These are phyloP conservation scores for Hypomecis atomaria DNA, from an alignment of 2,888 invertebrate species.

Conservation along the genomic window DNA sequence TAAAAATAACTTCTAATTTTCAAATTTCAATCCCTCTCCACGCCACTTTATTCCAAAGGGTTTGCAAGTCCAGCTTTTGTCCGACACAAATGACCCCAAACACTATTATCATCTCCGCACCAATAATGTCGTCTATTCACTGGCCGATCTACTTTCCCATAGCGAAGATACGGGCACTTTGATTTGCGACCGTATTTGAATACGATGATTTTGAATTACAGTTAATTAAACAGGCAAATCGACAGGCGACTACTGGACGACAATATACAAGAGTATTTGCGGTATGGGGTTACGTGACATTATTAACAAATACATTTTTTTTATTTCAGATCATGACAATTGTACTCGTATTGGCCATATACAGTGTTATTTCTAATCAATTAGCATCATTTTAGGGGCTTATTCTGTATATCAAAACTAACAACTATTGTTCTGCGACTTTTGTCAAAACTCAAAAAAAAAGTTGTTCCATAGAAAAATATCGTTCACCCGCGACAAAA, in stretches of 20 bases:
- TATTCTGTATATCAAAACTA: no score
- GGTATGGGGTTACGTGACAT: no score
- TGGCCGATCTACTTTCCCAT: constrained; percentile 74
- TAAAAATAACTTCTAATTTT: not conserved
- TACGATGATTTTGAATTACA: constrained; percentile 73
- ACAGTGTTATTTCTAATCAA: no score
- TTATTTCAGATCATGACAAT: no score
- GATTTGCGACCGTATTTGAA: constrained; percentile 77
- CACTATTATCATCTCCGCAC: constrained; percentile 4
- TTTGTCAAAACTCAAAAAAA: no score
- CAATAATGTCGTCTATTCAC: constrained; percentile 75
- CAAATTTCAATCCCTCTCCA: constrained; percentile 47
- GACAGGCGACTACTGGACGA: constrained; percentile 44
- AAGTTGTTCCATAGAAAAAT: no score
- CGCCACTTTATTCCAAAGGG: constrained; percentile 57
- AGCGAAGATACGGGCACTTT: constrained; percentile 79
- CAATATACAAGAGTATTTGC: constrained; percentile 23
- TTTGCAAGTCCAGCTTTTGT: constrained; percentile 71
- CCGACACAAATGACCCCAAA: constrained; percentile 78
- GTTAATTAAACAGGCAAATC: constrained; percentile 70
- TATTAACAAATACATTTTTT: no score
- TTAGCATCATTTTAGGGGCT: no score
- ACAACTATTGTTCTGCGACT: no score
- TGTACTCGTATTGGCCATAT: no score
- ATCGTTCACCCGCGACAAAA: no score